Evolutionary conservation across 2,113 vertebrate species (phyloP).

Genomic region (Macquaria australasica): DNA sequence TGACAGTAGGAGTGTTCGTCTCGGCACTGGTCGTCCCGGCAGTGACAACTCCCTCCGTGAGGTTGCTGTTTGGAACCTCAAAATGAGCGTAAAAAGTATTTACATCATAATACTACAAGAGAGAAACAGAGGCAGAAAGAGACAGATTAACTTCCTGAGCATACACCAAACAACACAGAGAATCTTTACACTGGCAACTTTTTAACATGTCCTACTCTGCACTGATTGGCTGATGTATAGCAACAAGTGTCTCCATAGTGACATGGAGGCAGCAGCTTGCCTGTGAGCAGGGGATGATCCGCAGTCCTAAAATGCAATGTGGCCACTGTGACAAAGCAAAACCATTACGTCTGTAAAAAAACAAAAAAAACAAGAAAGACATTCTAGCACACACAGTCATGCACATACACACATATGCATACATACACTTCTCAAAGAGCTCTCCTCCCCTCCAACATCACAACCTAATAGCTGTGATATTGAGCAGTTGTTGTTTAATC

Average conservation of each 20-base stretch:
- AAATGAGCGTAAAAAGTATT: no score
- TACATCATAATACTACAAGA: neutral
- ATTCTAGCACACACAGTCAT: neutral
- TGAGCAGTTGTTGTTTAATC: slow-evolving; percentile 71
- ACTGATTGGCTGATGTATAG: slow-evolving; percentile 76
- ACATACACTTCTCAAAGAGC: neutral
- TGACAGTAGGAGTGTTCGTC: no score
- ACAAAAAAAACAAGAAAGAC: neutral
- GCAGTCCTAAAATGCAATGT: slow-evolving; percentile 46
- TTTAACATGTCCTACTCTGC: slow-evolving; percentile 41
- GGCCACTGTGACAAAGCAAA: slow-evolving; percentile 46
- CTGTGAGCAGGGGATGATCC: slow-evolving; percentile 48
- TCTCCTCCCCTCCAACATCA: slow-evolving; percentile 27
- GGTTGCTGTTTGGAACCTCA: no score
- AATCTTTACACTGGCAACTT: slow-evolving; percentile 42
- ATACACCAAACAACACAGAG: slow-evolving; percentile 2
- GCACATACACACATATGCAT: neutral
- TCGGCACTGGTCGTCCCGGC: no score
- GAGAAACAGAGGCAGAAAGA: neutral
- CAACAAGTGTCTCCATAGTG: slow-evolving; percentile 79
- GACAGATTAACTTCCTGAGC: slow-evolving; percentile 5
- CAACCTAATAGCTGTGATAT: slow-evolving; percentile 70
- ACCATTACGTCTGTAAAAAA: slow-evolving; percentile 28
- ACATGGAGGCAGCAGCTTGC: slow-evolving; percentile 64
- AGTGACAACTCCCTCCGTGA: no score